Conservation (phyloP, 2,797 vertebrate genomes). For the Picus viridis region DNA sequence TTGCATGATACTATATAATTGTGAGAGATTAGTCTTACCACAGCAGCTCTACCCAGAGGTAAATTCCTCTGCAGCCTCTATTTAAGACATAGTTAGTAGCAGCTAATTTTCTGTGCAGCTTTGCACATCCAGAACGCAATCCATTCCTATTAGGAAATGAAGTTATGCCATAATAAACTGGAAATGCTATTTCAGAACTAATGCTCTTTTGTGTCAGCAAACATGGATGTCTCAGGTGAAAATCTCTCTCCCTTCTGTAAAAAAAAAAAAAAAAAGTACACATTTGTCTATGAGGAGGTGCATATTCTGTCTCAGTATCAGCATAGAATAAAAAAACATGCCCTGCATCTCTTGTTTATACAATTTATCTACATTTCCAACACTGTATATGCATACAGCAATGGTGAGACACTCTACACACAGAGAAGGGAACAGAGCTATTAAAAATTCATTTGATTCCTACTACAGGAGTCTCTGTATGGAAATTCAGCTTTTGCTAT, state of each 20-base stretch:
- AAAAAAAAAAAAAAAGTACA: too few relatives aligned
- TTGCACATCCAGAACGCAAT: conserved; percentile 17
- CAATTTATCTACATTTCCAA: conserved; percentile 48
- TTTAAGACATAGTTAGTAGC: background rate
- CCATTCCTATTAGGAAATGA: background rate
- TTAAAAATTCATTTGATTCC: conserved; percentile 62
- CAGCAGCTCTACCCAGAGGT: conserved; percentile 28
- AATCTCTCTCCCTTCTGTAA: background rate
- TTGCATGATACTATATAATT: conserved; percentile 45
- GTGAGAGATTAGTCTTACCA: conserved; percentile 7
- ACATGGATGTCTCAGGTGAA: background rate
- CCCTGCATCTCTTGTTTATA: conserved; percentile 11
- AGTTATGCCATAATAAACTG: background rate
- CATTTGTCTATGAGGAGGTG: background rate
- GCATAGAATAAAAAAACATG: conserved; percentile 50
- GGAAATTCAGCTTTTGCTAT: background rate
- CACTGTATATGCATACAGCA: background rate
- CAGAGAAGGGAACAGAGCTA: conserved; percentile 37
- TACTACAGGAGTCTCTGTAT: conserved; percentile 17
- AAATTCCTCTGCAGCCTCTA: conserved; percentile 1
- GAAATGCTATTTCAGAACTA: conserved; percentile 40
- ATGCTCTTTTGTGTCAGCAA: background rate
- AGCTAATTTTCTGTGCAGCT: background rate
- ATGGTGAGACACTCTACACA: conserved; percentile 43
- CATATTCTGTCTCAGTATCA: conserved; percentile 24